These are phyloP conservation scores for Drosophila bipectinata DNA, from an alignment of 1,140 invertebrate genomes.

Conservation along the genomic window DNA sequence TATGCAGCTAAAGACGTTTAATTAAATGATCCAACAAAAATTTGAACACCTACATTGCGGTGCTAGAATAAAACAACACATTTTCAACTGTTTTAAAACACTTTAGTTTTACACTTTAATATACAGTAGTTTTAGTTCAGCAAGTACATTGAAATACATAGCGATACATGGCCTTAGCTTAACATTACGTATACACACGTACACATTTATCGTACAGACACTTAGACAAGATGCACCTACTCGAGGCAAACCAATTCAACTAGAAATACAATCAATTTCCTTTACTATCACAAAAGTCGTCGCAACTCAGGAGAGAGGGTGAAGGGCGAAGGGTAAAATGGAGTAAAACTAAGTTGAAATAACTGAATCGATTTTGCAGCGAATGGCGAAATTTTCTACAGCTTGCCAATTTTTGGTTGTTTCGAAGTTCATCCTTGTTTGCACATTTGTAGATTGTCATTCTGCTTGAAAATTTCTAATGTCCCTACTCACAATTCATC, in stretches of 20 bases:
- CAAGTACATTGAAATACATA: constrained; percentile 71
- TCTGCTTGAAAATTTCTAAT: constrained; percentile 59
- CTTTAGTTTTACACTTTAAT: constrained; percentile 63
- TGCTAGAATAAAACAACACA: background rate
- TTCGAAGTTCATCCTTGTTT: constrained; percentile 29
- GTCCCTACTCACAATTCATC: constrained; percentile 42
- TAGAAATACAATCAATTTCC: constrained; percentile 63
- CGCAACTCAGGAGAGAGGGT: constrained; percentile 50
- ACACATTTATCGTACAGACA: constrained; percentile 23
- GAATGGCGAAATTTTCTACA: constrained; percentile 32
- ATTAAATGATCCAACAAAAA: no score
- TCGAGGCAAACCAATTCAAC: constrained; percentile 65
- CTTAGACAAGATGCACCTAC: constrained; percentile 29
- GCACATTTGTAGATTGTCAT: constrained; percentile 65
- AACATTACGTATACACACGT: constrained; percentile 24
- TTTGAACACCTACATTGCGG: no score
- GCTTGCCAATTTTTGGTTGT: constrained; percentile 35
- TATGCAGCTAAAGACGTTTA: no score
- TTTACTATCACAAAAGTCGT: constrained; percentile 78
- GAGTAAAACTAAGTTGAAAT: constrained; percentile 40
- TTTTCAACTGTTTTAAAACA: constrained; percentile 35
- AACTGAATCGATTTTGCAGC: constrained; percentile 38
- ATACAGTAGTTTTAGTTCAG: constrained; percentile 66
- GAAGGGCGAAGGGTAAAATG: background rate
- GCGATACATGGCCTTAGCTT: constrained; percentile 53